A percentile compares a stretch with the other conserved stretches of the same genome.
phyloP scores from a whole-genome alignment of 2,888 invertebrate genomes.

The Agapostemon virescens region DNA sequence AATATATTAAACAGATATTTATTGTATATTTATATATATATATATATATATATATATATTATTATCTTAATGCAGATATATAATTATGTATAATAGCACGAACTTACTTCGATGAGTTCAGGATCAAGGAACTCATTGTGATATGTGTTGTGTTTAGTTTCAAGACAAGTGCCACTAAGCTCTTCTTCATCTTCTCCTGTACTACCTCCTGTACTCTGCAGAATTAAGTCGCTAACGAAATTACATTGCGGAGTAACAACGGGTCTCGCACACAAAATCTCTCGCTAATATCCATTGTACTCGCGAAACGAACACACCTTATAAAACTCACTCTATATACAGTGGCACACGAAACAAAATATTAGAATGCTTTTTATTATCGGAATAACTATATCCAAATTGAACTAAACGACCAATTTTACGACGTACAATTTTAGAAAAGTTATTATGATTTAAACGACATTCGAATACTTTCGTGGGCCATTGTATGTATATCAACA shows the following conservation, averaged over 20 bases:
- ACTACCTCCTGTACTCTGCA: slow-evolving; percentile 83
- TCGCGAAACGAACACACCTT: slow-evolving; percentile 28
- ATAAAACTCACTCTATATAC: background rate
- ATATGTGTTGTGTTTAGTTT: slow-evolving; percentile 81
- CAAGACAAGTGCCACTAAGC: slow-evolving; percentile 79
- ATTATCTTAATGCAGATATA: background rate
- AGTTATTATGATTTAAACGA: no score
- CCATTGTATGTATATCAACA: background rate
- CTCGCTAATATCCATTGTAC: slow-evolving; percentile 58
- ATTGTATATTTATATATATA: background rate
- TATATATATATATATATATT: background rate
- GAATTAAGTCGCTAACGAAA: slow-evolving; percentile 65
- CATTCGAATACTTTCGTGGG: no score
- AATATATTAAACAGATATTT: slow-evolving; percentile 13
- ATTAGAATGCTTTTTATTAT: no score
- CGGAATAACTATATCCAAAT: no score
- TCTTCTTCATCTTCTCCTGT: slow-evolving; percentile 83
- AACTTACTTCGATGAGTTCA: slow-evolving; percentile 76
- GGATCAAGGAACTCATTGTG: slow-evolving; percentile 81
- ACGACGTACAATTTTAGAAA: no score
- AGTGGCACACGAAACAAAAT: no score
- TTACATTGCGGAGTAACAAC: slow-evolving; percentile 54
- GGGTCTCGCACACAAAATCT: slow-evolving; percentile 46
- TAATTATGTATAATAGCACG: slow-evolving; percentile 25
- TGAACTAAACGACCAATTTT: no score